Evolutionary conservation across 1,140 invertebrate species (phyloP), one percentile per base, ranked within the genome.

Genomic region (Zeugodacus cucurbitae): DNA sequence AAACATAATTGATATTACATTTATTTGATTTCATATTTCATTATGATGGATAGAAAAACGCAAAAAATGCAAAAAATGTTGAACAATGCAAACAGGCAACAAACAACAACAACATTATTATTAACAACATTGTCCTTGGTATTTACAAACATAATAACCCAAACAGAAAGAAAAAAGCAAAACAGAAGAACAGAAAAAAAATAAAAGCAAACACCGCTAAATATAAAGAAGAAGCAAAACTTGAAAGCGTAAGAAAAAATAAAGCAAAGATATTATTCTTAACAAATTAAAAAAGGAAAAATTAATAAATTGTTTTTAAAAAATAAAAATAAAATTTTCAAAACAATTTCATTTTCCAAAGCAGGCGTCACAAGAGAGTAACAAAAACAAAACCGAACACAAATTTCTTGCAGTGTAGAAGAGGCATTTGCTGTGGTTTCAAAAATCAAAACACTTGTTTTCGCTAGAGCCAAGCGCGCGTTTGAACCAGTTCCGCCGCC

Each of bases 241-340:
- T 88, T 32, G 48, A 89, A 90, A 89, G 90, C 89, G 89, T 78
- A 89, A 90, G 32, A 41, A 74, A 87, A 92, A 48, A 90, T 90
- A 87, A 88, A 89, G 89, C 89, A 90, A 90, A 87, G 29, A 34
- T 54, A 59, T 64, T 70, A 87, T 70, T 48, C 44, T 48, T 70
- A 70, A 70, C 58, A 87, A 87, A 41, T 74, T 54, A 70, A 67
- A 82, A 29, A 67, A 89, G 87, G 89, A 62, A 87, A 90, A 88
- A 88, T 87, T 87, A 89, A 89, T 87, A 90, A 90, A 89, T 89
- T 89, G 88, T 89, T 89, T 89, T 89, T 89, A 89, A 89, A 89
- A 89, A 89, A 64, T 62, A 88, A 88, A 26, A 29, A 85, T 82
- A 44, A 34, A 34, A 34, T 17, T 85, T 48, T 62, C 67, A 67